phyloP scores from a whole-genome alignment of 1,140 invertebrate genomes.

The Euglossa dilemma region DNA sequence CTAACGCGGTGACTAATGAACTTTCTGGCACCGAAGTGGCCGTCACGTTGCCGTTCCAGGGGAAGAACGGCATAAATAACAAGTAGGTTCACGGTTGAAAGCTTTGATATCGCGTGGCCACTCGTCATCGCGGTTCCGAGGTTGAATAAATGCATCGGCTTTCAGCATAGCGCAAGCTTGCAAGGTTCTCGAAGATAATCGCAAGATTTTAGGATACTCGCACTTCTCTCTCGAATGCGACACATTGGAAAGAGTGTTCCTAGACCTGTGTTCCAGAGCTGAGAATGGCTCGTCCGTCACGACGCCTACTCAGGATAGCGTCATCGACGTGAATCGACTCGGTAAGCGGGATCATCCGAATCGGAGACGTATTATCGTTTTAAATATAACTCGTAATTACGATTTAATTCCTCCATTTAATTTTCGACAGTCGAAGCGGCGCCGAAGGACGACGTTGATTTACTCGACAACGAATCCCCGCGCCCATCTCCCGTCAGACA shows the following conservation, averaged over 20 bases:
- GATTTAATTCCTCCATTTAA: background rate
- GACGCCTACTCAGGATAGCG: constrained; percentile 61
- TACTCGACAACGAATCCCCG: constrained; percentile 71
- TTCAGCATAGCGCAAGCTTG: constrained; percentile 81
- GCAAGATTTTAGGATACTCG: constrained; percentile 78
- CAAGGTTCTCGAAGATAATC: constrained; percentile 80
- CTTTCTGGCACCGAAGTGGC: constrained; percentile 78
- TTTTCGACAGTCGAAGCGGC: constrained; percentile 61
- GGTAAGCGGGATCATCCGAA: constrained; percentile 37
- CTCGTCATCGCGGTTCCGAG: background rate
- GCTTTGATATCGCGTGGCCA: background rate
- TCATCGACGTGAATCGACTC: constrained; percentile 52
- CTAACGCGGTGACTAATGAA: constrained; percentile 80
- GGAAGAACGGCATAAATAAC: constrained; percentile 81
- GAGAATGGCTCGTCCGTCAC: constrained; percentile 67
- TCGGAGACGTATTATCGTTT: no score
- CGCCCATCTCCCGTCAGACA: constrained; percentile 72
- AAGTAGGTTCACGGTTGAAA: constrained; percentile 77
- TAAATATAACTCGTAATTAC: no score
- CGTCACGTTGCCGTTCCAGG: constrained; percentile 83
- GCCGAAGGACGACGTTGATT: constrained; percentile 75
- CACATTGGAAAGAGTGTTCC: constrained; percentile 84
- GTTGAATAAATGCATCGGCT: constrained; percentile 3
- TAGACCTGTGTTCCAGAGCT: constrained; percentile 81
- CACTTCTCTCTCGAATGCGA: constrained; percentile 83